Evolutionary conservation across 1,140 invertebrate genomes (phyloP).

Genomic region (Ceratina japonica): DNA sequence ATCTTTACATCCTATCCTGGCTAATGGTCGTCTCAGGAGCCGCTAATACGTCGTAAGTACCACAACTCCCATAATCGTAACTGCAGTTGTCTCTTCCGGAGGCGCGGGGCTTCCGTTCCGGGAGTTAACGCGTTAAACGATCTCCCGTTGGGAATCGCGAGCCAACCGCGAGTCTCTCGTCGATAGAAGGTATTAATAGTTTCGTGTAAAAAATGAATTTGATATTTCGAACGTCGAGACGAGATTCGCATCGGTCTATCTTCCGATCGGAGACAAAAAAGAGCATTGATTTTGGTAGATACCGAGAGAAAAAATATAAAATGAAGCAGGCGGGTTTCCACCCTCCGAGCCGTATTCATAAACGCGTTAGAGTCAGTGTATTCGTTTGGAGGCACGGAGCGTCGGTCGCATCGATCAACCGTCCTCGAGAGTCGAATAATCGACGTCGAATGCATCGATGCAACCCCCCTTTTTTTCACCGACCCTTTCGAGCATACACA

Average conservation of each 20-base stretch:
- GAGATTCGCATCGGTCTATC: too few species aligned
- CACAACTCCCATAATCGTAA: constrained; percentile 68
- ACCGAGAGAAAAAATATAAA: too few species aligned
- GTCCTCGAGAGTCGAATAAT: constrained; percentile 24
- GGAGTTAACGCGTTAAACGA: constrained; percentile 34
- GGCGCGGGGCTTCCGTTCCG: constrained; percentile 30
- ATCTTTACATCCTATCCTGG: constrained; percentile 52
- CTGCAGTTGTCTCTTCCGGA: constrained; percentile 61
- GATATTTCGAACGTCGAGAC: too few species aligned
- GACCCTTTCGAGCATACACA: constrained; percentile 7
- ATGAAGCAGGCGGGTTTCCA: too few species aligned
- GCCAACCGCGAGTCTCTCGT: too few species aligned
- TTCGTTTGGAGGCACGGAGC: constrained; percentile 15
- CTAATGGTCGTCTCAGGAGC: constrained; percentile 59
- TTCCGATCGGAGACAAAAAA: too few species aligned
- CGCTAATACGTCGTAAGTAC: constrained; percentile 65
- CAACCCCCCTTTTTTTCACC: background rate
- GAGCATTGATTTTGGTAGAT: too few species aligned
- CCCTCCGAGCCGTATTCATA: background rate
- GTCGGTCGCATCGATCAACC: constrained; percentile 45
- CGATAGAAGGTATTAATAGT: too few species aligned
- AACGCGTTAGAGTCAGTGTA: constrained; percentile 3
- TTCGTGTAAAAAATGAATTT: too few species aligned
- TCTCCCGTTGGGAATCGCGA: constrained; percentile 6
- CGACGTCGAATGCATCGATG: constrained; percentile 32